Evolutionary conservation across 2,888 invertebrate genomes (phyloP), one percentile per base, ranked within the genome.

Genomic region (Pemphredon lugubris): DNA sequence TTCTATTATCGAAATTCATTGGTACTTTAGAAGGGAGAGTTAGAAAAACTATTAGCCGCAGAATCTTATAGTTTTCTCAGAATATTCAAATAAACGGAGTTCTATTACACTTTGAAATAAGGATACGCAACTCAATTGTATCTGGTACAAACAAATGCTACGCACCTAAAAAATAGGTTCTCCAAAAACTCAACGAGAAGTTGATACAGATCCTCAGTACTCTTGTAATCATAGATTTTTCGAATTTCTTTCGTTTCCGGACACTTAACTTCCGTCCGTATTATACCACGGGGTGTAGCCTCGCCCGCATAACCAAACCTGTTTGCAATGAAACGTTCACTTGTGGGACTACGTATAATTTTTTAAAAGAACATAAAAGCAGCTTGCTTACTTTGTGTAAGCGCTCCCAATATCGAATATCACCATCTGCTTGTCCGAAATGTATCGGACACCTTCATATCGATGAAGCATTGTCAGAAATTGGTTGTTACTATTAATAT

Each of bases 251-350:
- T 93, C 48, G 93, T 92, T 54, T 92, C 92, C 1, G 94, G 91
- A 83, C 94, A 93, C 89, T 93, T 93, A 44, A 96, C 93, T 89
- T 95, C 93, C 0, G 96, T 94, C 51, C 94, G 94, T 73, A 98
- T 93, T 73, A 98, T 97, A 86, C 95, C 96, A 77, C 98, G 92
- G 21, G 98, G 98, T 34, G 95, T 94, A 50, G 94, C 92, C 90
- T 98, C 98, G 7, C 96, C 96, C 23, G 96, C 95, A 90, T 98
- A 97, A 21, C 98, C 98, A 89, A 97, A 95, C 90, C 98, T 98
- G 78, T 26, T 13, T 70, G 6, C n/a, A 57, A 42, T 16, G 6
- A 21, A 40, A 9, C 5, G 23, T 45, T n/a, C n/a, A n/a, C n/a
- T n/a, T n/a, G n/a, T n/a, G n/a, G n/a, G n/a, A n/a, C n/a, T n/a